Evolutionary conservation across 92 coral and sea anemone species (phyloP), one percentile per base, ranked within the genome.

Genomic region (Parazoanthus atlanticus): DNA sequence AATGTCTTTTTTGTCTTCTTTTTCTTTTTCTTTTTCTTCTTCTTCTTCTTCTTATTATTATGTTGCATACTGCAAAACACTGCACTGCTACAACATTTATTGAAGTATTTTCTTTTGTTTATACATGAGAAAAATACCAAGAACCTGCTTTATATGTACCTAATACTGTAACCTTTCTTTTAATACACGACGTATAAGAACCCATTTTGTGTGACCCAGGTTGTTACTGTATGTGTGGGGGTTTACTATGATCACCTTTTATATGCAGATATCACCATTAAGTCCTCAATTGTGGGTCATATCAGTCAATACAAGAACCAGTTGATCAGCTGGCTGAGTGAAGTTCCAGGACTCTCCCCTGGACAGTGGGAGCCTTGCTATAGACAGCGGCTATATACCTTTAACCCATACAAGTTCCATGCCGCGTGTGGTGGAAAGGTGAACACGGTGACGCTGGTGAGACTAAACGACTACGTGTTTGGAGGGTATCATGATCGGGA

Each of bases 401-500:
- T 74, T n/a, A 19, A 17, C 15, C 10, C 41, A 74, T 0, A 1
- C 78, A 19, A 34, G 13, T 74, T 74, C 78, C 78, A 74, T 74
- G 16, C 78, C 46, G 25, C 13, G 47, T 74, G 78, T 34, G n/a
- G 78, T 19, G 47, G 47, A 34, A 33, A 74, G 78, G 30, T 16
- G 10, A 23, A 74, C 78, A 74, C 78, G 13, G 49, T 74, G 49
- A 21, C 26, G 9, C 23, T 74, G 15, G 46, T 33, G 8, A 21
- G 78, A 31, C 2, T 17, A 49, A 74, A 74, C 43, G 46, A 70
- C 38, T 83, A 43, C 28, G 86, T 83, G 86, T 83, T 83, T 70
- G 86, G 86, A 83, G 86, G 86, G 17, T 83, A 83, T 46, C 86
- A 83, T 46, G 86, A 83, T 28, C 65, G 77, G 32, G 86, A 83